Evolutionary conservation across 2,797 vertebrate species (phyloP), one percentile per base, ranked within the genome.

Genomic region (Falco concolor): DNA sequence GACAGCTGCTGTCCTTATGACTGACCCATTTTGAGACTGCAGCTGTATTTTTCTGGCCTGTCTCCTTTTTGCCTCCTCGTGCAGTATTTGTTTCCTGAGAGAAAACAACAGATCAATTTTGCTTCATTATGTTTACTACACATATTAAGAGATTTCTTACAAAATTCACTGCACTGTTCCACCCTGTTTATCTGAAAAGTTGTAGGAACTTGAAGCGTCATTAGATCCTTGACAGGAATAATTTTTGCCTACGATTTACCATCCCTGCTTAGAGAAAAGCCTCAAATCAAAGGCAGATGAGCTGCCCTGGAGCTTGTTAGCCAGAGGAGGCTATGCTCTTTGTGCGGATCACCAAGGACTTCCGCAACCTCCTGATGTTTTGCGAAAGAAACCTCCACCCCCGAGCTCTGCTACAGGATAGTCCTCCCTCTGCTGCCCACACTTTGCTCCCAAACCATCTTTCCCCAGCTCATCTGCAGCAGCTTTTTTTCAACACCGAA

Each of bases 101-200:
- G 77, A 93, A 80, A 94, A 94, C 64, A 94, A 82, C 68, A 76
- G 86, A 94, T 83, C 88, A 83, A 72, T 93, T 91, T 94, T 59
- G 13, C 65, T 69, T 78, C 90, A 74, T 95, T 92, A 80, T 34
- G 45, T 73, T 82, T 91, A 12, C 63, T 28, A 88, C 44, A 53
- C 59, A 60, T 82, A 93, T 94, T 87, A 25, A 82, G 77, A 88
- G 63, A 75, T 44, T 79, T 38, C 83, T 87, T 82, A 67, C 27
- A 70, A 73, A 88, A 93, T 79, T 40, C 30, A 3, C 80, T 17
- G 44, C 36, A 5, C 52, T 70, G 77, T 77, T 94, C 93, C 68
- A 80, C 64, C 80, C 70, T 82, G 67, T 84, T 90, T 82, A 38
- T 89, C 74, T n/a, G 83, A 91, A 70, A 70, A 57, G 77, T 42